Base-by-base conservation (phyloP, 2,888 invertebrate genomes). In the Pseudococcus viburni region DNA sequence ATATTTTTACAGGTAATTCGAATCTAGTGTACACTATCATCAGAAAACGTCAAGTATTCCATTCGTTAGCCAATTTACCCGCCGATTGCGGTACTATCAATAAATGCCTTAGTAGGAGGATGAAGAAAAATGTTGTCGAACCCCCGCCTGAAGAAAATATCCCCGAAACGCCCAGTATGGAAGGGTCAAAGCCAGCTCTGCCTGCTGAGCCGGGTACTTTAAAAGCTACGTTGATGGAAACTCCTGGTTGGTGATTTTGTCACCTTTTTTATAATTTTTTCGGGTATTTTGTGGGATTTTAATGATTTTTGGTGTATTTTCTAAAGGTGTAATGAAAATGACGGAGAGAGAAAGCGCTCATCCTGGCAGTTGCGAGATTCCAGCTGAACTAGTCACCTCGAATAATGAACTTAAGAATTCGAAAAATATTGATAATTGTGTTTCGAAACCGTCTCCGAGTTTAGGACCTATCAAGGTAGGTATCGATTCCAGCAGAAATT, bases 21-120 rank as follows among this genome's bases (percentile, higher is more conserved):
- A 99, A 99, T 93, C 94, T 99, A 90, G 98, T 99, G 46, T 99
- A 99, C 93, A 99, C 99, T 0, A 99, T 99, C 90, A 99, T 99
- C 91, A 94, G 99, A 86, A 99, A 99, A 92, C 94, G 99, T n/a
- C 96, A 96, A 91, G 98, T 99, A 89, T 99, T 99, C 93, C 99
- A 99, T 93, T 95, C 96, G 89, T 93, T 99, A 91, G 98, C 99
- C n/a, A 99, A 99, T 93, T 92, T 99, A 90, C 98, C 99, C 9
- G 96, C 96, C 89, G 99, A 99, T 92, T 96, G 96, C 92, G 93
- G 95, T 42, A 95, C 97, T 89, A 99, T 99, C 91, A 94, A 96
- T 59, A 95, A 96, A 91, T 95, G 96, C 1, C 92, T 95, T 64
- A 93, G 92, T 9, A 90, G 90, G 88, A 89, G 90, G 64, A 80